Evolutionary conservation across 2,888 invertebrate species (phyloP), one percentile per base, ranked within the genome.

Genomic region (Synanthedon formicaeformis): DNA sequence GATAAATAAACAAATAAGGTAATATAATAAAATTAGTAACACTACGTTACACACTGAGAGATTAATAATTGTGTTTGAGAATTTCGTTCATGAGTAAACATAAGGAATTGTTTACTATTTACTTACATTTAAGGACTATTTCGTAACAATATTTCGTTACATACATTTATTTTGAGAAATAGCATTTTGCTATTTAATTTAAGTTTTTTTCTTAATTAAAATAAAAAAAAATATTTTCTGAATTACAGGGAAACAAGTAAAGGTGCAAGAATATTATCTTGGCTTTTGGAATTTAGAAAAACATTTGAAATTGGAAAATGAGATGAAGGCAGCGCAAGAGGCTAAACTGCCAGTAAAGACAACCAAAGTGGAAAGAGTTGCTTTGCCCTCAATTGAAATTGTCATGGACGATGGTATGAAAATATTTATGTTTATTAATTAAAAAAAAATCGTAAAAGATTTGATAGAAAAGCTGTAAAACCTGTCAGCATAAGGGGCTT

Each of bases 381-480:
- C 92, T 57, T 88, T 97, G 72, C 97, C 98, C 0, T 98, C 95
- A 71, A 92, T 94, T 53, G 94, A 95, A 81, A 90, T 98, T 62
- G 91, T 91, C 58, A 95, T 96, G 91, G 91, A 90, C 41, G 95
- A 94, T 72, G 99, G 99, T 67, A 65, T 55, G 60, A 34, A 34
- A 6, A 34, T 10, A 34, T 34, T 34, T 34, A 34, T 34, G 34
- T 34, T 34, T 34, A 34, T 34, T 34, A 34, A n/a, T n/a, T n/a
- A n/a, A n/a, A n/a, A n/a, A n/a, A n/a, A n/a, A n/a, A n/a, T n/a
- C n/a, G n/a, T n/a, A n/a, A n/a, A n/a, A n/a, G n/a, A n/a, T 16
- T 16, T 16, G 16, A 16, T 16, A 16, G 16, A 16, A 16, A 16
- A 16, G 16, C 16, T 16, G 16, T 16, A 16, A 16, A 16, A 16